Percentiles rank a stretch among this genome's conserved stretches.
Conservation (phyloP, 1,140 invertebrate genomes). For the Nymphalis io region DNA sequence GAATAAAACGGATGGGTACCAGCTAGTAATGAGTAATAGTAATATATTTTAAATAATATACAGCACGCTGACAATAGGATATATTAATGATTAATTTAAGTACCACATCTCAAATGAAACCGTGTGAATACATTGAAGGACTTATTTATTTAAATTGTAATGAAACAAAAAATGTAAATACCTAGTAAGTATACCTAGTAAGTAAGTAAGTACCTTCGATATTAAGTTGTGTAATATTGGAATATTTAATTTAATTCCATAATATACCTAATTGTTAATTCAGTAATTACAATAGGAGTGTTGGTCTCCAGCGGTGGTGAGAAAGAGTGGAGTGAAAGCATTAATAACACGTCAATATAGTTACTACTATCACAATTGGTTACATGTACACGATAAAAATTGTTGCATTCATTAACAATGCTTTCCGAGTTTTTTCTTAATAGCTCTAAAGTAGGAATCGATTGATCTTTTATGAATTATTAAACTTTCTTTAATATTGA, state of each 20-base stretch:
- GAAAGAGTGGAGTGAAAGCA: conserved; percentile 47
- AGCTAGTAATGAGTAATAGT: too few relatives aligned
- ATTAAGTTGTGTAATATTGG: background rate
- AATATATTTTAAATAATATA: too few relatives aligned
- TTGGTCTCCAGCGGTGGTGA: conserved; percentile 20
- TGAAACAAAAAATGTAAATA: conserved; percentile 1
- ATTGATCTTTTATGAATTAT: conserved; percentile 1
- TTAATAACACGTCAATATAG: conserved; percentile 50
- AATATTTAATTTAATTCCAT: background rate
- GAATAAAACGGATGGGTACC: too few relatives aligned
- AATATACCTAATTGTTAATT: background rate
- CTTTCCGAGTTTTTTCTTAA: conserved; percentile 44
- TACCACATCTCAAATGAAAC: background rate
- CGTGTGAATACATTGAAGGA: conserved; percentile 10
- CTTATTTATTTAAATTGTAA: background rate
- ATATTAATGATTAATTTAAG: background rate
- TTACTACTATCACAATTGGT: conserved; percentile 26
- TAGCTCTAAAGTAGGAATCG: conserved; percentile 4
- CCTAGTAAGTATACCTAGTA: too few relatives aligned
- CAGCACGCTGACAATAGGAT: too few relatives aligned
- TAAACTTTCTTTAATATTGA: background rate
- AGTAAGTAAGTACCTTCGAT: background rate
- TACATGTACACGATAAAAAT: conserved; percentile 44
- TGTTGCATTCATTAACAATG: conserved; percentile 49
- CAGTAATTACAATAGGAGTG: background rate